These are phyloP conservation scores for Ploceus nigricollis DNA, from an alignment of 2,113 vertebrate genomes.

Conservation along the genomic window DNA sequence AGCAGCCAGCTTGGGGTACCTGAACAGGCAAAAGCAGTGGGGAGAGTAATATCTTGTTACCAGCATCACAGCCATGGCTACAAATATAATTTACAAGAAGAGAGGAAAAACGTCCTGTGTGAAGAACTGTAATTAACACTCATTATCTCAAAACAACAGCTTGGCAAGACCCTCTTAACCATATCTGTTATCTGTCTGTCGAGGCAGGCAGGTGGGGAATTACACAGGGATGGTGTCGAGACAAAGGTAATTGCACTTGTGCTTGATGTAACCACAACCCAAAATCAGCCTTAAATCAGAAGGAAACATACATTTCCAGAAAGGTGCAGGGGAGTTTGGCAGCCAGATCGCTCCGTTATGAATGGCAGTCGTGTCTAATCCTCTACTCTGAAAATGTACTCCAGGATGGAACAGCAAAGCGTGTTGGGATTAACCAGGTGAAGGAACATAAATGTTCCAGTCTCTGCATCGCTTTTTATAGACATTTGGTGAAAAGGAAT, in stretches of 20 bases:
- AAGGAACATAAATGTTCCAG: neutral
- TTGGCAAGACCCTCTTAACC: neutral
- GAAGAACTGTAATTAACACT: neutral
- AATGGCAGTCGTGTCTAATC: neutral
- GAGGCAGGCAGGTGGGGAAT: neutral
- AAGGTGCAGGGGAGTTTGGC: neutral
- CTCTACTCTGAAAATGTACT: neutral
- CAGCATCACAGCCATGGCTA: neutral
- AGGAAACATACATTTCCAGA: neutral
- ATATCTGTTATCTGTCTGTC: neutral
- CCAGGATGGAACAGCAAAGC: neutral
- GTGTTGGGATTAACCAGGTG: neutral
- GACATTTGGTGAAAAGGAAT: neutral
- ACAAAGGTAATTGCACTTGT: neutral
- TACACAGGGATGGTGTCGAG: neutral
- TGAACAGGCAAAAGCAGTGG: conserved; percentile 35
- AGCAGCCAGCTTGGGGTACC: conserved; percentile 88
- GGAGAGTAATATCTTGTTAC: neutral
- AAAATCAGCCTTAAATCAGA: conserved; percentile 1
- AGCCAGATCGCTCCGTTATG: neutral
- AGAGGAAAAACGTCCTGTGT: neutral
- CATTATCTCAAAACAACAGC: neutral
- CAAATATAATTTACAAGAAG: neutral
- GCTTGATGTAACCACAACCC: neutral
- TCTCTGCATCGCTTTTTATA: neutral